A percentile compares a stretch with the other conserved stretches of the same genome.
phyloP scores from a whole-genome alignment of 2,113 vertebrate genomes.

The Tenebrosternarchus preto region DNA sequence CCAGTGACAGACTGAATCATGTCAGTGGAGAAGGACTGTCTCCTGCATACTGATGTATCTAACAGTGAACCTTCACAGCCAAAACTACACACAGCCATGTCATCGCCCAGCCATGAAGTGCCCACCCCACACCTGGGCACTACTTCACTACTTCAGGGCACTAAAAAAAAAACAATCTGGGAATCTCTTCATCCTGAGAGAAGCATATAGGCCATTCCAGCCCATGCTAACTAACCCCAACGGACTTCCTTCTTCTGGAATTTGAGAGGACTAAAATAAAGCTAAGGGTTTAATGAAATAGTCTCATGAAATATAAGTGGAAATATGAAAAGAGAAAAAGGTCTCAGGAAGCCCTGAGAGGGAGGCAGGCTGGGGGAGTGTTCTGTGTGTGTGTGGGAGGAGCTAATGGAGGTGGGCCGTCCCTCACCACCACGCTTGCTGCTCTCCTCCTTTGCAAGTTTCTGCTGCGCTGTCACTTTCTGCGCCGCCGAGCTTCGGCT shows the following conservation, averaged over 20 bases:
- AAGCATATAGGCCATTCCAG: not conserved
- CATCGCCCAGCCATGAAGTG: not conserved
- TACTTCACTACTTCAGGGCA: not conserved
- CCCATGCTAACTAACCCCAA: no score
- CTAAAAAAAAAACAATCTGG: not conserved
- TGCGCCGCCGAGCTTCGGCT: conserved; percentile 80
- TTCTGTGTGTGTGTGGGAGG: conserved; percentile 23
- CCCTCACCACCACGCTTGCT: conserved; percentile 89
- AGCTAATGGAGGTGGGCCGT: not conserved
- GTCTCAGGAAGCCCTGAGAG: conserved; percentile 31
- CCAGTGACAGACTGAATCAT: conserved; percentile 59
- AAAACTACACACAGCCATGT: not conserved
- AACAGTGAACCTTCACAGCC: conserved; percentile 32
- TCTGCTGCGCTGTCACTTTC: conserved; percentile 85
- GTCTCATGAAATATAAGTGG: no score
- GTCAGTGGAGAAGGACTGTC: conserved; percentile 59
- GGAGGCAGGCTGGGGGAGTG: not conserved
- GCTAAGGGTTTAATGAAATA: not conserved
- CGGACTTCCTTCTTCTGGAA: no score
- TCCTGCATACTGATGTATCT: conserved; percentile 68
- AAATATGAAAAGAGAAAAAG: not conserved
- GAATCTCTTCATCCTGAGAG: not conserved
- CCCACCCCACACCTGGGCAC: not conserved
- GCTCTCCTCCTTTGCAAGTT: conserved; percentile 86
- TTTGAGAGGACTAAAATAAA: no score